phyloP scores from a whole-genome alignment of 1,140 invertebrate species.

The Drosophila ficusphila region DNA sequence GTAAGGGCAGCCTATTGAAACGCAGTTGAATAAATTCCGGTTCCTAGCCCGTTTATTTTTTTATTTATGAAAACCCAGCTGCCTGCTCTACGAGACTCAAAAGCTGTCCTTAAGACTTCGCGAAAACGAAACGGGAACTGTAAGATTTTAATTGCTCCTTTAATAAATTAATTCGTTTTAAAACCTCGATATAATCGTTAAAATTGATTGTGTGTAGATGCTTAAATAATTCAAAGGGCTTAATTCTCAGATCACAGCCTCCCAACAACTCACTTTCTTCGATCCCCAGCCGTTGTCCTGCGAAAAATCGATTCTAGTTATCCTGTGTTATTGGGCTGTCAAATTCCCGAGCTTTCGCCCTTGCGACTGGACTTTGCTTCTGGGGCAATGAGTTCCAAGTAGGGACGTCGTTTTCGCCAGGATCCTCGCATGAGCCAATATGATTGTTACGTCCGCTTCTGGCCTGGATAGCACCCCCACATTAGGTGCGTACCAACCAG shows the following conservation, averaged over 20 bases:
- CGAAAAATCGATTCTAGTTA: constrained; percentile 74
- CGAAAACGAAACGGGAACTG: background rate
- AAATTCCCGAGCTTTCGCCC: constrained; percentile 61
- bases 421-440: constrained; percentile 71
- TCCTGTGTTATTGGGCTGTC: constrained; percentile 49
- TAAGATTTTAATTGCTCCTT: too few relatives aligned
- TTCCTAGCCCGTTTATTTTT: constrained; percentile 1
- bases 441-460: constrained; percentile 82
- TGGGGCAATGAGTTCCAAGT: constrained; percentile 18
- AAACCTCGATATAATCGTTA: too few relatives aligned
- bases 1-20: constrained; percentile 25
- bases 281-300: constrained; percentile 45
- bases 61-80: constrained; percentile 20
- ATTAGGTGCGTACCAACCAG: constrained; percentile 63
- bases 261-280: background rate
- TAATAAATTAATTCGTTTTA: too few relatives aligned
- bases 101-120: background rate
- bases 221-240: background rate
- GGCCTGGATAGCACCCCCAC: constrained; percentile 79
- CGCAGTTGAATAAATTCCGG: constrained; percentile 15
- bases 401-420: constrained; percentile 14
- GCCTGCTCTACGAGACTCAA: background rate
- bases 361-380: constrained; percentile 4
- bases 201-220: background rate
- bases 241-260: background rate